Base-by-base conservation (phyloP, 1,140 invertebrate species). In the Chironomus striatipennis region DNA sequence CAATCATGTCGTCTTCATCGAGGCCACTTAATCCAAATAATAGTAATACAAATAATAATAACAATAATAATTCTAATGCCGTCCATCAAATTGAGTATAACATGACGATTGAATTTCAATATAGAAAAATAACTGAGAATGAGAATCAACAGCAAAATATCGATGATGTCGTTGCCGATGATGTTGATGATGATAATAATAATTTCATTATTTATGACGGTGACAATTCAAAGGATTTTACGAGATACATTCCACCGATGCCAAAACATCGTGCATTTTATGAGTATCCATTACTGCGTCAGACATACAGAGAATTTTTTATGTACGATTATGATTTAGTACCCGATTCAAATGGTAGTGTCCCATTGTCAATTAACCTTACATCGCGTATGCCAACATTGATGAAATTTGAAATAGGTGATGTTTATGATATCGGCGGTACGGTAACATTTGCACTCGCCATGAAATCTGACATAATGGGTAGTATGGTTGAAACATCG, bases 401-500 rank as follows among this genome's bases (percentile, higher is more conserved):
- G 15, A 83, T 92, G 43, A 86, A 86, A 65, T 91, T 91, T 76
- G 84, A 86, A 17, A 81, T 93, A 15, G 86, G 86, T 65, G 81
- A 88, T n/a, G 85, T 89, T 18, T 84, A 87, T 72, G 91, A 93
- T 75, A 88, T 89, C 24, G 91, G 90, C 0, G 90, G 91, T 0
- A 91, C 88, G 0, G 77, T 92, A 5, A 85, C 86, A 0, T 84
- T 91, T 47, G 87, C 87, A 3, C 78, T 90, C 0, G 90, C 88
- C 21, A 82, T 91, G 75, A 83, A 88, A 75, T 86, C 83, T 78
- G 86, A 80, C 74, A 76, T 81, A 24, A 86, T 83, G 75, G 85
- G 82, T 76, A 87, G 24, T 34, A 34, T 73, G 73, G 77, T 77
- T 34, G 70, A 76, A 78, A 77, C 78, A 78, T 75, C 75, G 34